Evolutionary conservation across 2,888 invertebrate genomes (phyloP).

Genomic region (Erebia epiphron): DNA sequence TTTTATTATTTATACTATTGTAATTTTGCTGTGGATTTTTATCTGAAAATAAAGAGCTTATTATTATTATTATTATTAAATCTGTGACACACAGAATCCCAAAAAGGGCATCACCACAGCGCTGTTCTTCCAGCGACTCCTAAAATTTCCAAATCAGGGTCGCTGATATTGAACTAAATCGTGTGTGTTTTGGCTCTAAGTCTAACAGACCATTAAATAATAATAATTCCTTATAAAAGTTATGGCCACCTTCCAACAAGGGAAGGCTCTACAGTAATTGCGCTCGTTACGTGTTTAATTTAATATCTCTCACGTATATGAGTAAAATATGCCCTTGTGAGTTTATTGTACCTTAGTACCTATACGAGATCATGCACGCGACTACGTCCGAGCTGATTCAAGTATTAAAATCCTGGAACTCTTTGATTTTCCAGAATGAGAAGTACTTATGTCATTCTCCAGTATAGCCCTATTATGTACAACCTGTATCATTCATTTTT

Average conservation of each 20-base stretch:
- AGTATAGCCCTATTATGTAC: too few relatives aligned
- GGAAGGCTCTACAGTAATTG: slow-evolving; percentile 28
- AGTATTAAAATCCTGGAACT: not conserved
- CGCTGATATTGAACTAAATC: not conserved
- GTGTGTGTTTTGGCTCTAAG: not conserved
- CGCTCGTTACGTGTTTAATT: slow-evolving; percentile 35
- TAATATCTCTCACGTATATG: slow-evolving; percentile 19
- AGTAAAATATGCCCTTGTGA: not conserved
- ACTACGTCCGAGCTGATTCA: not conserved
- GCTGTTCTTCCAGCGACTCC: too few relatives aligned
- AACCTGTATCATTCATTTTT: too few relatives aligned
- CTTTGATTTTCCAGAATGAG: too few relatives aligned
- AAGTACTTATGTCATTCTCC: too few relatives aligned
- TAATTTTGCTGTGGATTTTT: too few relatives aligned
- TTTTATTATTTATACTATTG: too few relatives aligned
- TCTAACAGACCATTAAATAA: slow-evolving; percentile 38
- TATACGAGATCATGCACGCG: not conserved
- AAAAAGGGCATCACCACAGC: too few relatives aligned
- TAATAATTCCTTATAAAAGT: slow-evolving; percentile 43
- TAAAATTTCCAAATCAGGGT: too few relatives aligned
- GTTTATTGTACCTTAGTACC: not conserved
- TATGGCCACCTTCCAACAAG: slow-evolving; percentile 31
- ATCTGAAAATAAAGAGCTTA: too few relatives aligned
- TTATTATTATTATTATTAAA: too few relatives aligned
- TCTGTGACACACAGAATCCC: too few relatives aligned